Evolutionary conservation across 2,113 vertebrate species (phyloP), one percentile per base, ranked within the genome.

Genomic region (Bambusicola thoracicus): DNA sequence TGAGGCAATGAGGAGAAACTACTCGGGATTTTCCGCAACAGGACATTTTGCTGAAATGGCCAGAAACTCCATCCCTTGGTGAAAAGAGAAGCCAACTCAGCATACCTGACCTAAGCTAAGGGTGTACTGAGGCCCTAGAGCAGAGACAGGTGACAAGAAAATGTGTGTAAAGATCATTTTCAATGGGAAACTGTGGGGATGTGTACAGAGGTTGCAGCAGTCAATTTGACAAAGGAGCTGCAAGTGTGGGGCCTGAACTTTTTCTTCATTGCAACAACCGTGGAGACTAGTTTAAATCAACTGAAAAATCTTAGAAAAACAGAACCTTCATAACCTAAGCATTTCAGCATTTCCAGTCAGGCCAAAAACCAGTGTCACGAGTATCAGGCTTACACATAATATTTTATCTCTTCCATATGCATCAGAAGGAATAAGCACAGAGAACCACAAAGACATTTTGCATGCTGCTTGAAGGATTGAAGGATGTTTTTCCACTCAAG

Each of bases 141-240:
- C 15, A 77, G 12, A 79, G 3, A 2, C 1, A 32, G 59, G 53
- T 78, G 18, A 83, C 77, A 21, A 62, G 5, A 62, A 13, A 15
- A 48, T n/a, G 56, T 17, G 6, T 11, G 53, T 70, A 85, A 95
- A 24, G 34, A 58, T 25, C 5, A 4, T 21, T 44, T 87, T 82
- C 4, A 6, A 4, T 6, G 68, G n/a, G 48, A 85, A 83, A 49
- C 3, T 4, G 2, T 0, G 0, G 21, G 29, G 87, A 85, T 34
- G 2, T 10, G 11, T 72, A 22, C 68, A 74, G 59, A 80, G 18
- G 55, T 61, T 73, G 17, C 51, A 72, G 48, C 36, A 73, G 30
- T 56, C 29, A 36, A 1, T 79, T 73, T 89, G 40, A n/a, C 36
- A 82, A 91, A 77, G 40, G 11, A 65, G 18, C 65, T 21, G 25